Base-by-base conservation (phyloP, 2,797 vertebrate species). In the Falco cherrug region DNA sequence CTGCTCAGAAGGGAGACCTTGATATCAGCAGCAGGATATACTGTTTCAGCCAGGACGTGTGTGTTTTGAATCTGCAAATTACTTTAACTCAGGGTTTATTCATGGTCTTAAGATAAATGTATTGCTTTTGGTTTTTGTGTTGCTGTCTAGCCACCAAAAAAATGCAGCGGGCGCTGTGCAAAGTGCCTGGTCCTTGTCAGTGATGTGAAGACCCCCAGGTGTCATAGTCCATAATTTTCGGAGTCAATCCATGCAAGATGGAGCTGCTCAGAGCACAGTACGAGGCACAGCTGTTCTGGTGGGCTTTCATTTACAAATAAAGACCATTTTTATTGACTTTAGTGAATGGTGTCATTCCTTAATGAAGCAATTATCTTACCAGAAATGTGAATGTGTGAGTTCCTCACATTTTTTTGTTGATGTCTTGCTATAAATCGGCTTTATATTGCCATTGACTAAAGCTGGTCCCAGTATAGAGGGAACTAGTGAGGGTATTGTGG, bases 141-240 rank as follows among this genome's bases (percentile, higher is more conserved):
- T 54, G 83, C 33, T 25, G n/a, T 47, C 21, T 45, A 31, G 20
- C 24, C n/a, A 60, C 16, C 16, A 39, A 45, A 53, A 92, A 92
- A 85, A 21, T 37, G 18, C 57, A 25, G 0, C 2, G 16, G 13
- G 33, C 18, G 18, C 35, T 5, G 5, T 33, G 45, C 22, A 21
- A 37, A 56, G 48, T 51, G 47, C 4, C 15, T 16, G 24, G 16
- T 50, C 4, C 39, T 76, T 3, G 0, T 73, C 31, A 9, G 1
- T 7, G 13, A 10, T n/a, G 15, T 31, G 21, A 81, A 71, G n/a
- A 63, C 31, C 8, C 47, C 2, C 3, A 19, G 43, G 15, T 10
- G 1, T 31, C 39, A 0, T 5, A 47, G 33, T 22, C 26, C 10
- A 8, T 11, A 13, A 0, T 24, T 83, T 37, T 50, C 22, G 21